Percentiles rank a stretch among this genome's conserved stretches.
These are phyloP conservation scores for Ibycter americanus DNA, from an alignment of 2,797 vertebrate genomes.

Conservation along the genomic window DNA sequence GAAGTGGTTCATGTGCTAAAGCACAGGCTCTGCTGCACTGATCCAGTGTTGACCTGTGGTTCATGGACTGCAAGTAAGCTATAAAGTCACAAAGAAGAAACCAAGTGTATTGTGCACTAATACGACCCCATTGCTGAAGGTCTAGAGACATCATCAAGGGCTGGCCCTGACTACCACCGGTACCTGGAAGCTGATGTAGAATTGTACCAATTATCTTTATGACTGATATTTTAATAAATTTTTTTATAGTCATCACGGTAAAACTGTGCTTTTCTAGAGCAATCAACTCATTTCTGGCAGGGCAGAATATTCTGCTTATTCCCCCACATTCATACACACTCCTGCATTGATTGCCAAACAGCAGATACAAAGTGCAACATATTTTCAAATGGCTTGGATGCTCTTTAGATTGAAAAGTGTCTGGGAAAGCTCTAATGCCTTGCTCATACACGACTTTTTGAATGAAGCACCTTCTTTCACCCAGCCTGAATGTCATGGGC, in stretches of 20 bases:
- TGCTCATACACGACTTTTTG: fast-evolving
- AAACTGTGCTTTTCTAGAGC: not conserved
- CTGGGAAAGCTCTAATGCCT: not conserved
- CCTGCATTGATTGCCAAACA: not conserved
- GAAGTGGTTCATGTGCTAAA: not conserved
- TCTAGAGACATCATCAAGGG: not conserved
- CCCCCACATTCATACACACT: fast-evolving
- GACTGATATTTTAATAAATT: not conserved
- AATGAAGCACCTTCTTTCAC: not conserved
- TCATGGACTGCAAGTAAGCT: not conserved
- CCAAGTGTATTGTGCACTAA: not conserved
- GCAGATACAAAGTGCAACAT: not conserved
- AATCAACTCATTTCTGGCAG: not conserved
- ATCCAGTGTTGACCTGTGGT: not conserved
- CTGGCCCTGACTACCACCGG: not conserved
- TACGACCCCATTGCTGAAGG: not conserved
- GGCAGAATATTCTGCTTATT: not conserved
- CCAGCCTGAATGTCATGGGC: not conserved
- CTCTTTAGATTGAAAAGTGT: not conserved
- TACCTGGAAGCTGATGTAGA: not conserved
- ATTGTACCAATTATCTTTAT: not conserved
- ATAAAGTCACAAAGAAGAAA: not conserved
- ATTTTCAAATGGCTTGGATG: not conserved
- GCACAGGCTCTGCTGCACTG: not conserved
- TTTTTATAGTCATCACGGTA: not conserved